These are phyloP conservation scores for Oreocharis arfaki DNA, from an alignment of 2,113 vertebrate species.

Conservation along the genomic window DNA sequence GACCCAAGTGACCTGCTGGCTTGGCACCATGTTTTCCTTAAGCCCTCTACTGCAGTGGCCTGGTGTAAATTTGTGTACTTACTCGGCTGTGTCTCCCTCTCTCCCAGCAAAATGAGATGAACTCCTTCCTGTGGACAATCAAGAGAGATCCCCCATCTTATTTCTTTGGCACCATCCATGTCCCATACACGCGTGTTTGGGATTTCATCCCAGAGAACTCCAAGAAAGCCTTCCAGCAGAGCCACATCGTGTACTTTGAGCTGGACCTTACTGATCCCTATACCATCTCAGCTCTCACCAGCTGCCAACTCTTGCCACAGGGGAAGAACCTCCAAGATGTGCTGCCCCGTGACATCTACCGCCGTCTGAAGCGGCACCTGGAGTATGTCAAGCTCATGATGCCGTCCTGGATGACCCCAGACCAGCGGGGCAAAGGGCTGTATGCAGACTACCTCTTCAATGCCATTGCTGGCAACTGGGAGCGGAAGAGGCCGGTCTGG, in stretches of 20 bases:
- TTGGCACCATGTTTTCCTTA: neutral
- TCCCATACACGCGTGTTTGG: slow-evolving; percentile 86
- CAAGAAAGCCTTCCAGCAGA: slow-evolving; percentile 86
- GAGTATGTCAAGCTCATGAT: slow-evolving; percentile 90
- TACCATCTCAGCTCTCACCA: slow-evolving; percentile 83
- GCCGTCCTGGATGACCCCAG: slow-evolving; percentile 88
- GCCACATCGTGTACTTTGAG: slow-evolving; percentile 85
- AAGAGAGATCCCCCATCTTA: slow-evolving; percentile 85
- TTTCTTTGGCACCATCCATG: slow-evolving; percentile 88
- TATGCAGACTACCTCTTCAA: slow-evolving; percentile 90
- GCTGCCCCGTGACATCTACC: slow-evolving; percentile 82
- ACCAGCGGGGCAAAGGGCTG: slow-evolving; percentile 84
- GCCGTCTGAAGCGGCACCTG: slow-evolving; percentile 80
- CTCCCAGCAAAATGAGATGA: slow-evolving; percentile 83
- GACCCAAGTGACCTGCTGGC: neutral
- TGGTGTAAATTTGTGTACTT: neutral
- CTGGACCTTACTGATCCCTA: slow-evolving; percentile 86
- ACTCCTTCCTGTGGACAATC: slow-evolving; percentile 91
- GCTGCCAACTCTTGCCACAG: slow-evolving; percentile 84
- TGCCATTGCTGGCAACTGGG: slow-evolving; percentile 89
- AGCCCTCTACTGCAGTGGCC: neutral
- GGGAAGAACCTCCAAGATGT: slow-evolving; percentile 86
- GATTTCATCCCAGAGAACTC: slow-evolving; percentile 88
- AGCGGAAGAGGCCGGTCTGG: slow-evolving; percentile 86
- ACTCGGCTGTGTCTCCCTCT: slow-evolving; percentile 36